Evolutionary conservation across 1,140 invertebrate species (phyloP), one percentile per base, ranked within the genome.

Genomic region (Aphaenogaster ashmeadi): DNA sequence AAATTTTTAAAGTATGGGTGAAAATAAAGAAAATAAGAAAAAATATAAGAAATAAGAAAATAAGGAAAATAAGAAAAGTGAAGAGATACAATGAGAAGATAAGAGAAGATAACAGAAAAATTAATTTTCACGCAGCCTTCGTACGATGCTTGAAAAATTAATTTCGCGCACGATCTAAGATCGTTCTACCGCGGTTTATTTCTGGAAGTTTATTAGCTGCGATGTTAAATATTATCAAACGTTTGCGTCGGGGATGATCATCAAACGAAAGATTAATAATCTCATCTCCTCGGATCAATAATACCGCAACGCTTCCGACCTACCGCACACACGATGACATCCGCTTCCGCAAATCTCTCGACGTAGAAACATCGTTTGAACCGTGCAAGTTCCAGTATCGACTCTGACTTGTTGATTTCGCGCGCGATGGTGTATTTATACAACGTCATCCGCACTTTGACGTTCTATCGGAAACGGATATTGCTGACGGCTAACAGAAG

Each of bases 371-470:
- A 79, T 44, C 79, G 50, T 44, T 50, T 56, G 69, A 50, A 21
- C 54, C 38, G 38, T 74, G 56, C 36, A 83, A 83, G 52, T 60
- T 58, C 4, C 18, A 74, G 54, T 84, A 84, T 84, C 80, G 69
- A 84, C 80, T 84, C 27, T 44, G 69, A 84, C 80, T 84, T 84
- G 69, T 84, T 84, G 80, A 84, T 84, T 74, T 75, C 80, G 80
- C 13, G 38, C n/a, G 54, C 9, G 27, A 60, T 27, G 13, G 69
- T 74, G 44, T 75, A 84, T 84, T 84, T 62, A 44, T 60, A 47
- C 69, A 74, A 74, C 80, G 80, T 84, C 80, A 84, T 84, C 13
- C 80, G 13, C 41, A 50, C 47, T 47, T 74, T 74, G 66, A 74
- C 27, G 44, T 47, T 60, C 67, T 75, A 84, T 84, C 41, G 80